These are phyloP conservation scores for Actinopyga echinites DNA, from an alignment of 53 echinoderm and acorn worm genomes.

Conservation along the genomic window DNA sequence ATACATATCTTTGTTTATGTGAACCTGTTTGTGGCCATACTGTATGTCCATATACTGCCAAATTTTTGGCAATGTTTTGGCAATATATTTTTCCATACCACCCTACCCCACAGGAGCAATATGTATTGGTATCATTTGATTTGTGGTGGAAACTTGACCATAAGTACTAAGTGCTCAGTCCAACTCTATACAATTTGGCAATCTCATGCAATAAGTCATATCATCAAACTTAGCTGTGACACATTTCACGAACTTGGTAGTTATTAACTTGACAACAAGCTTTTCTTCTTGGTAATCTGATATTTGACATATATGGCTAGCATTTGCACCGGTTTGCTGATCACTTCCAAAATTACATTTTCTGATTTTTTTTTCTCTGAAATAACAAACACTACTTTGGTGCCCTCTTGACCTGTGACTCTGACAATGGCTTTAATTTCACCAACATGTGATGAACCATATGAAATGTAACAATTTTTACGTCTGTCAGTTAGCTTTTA, in stretches of 20 bases:
- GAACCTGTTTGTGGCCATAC: too few species aligned
- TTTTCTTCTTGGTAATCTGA: not conserved
- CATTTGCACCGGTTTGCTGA: too few species aligned
- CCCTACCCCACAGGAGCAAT: too few species aligned
- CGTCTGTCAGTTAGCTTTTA: not conserved
- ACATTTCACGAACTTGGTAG: not conserved
- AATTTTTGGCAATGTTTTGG: too few species aligned
- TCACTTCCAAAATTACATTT: too few species aligned
- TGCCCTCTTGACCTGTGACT: not conserved
- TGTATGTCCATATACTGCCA: too few species aligned
- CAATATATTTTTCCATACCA: too few species aligned
- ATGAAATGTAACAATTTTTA: not conserved
- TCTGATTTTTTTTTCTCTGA: not conserved
- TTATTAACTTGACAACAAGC: not conserved
- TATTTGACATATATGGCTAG: slow-evolving; percentile 21
- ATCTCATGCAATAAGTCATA: not conserved
- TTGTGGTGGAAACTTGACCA: too few species aligned
- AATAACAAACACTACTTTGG: not conserved
- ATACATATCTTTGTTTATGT: too few species aligned
- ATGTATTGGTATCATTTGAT: too few species aligned
- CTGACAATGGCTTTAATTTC: not conserved
- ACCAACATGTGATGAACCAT: too few species aligned
- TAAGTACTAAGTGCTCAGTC: too few species aligned
- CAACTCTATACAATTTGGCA: not conserved
- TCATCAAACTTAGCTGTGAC: not conserved